Base-by-base conservation (phyloP, 1,140 invertebrate genomes). In the Drosophila hydei region DNA sequence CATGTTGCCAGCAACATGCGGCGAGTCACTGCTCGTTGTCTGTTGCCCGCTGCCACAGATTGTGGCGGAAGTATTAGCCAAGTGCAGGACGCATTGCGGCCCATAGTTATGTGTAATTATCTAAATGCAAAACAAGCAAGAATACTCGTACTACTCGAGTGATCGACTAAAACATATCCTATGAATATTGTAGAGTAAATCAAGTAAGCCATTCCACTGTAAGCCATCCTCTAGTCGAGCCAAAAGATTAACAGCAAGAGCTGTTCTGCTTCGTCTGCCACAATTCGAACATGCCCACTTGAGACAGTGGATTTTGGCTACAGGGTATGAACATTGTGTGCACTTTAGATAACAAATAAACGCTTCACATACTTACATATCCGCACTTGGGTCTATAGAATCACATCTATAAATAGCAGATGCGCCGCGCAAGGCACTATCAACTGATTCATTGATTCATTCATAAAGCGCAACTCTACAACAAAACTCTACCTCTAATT, bases 311-410 rank as follows among this genome's bases (percentile, higher is more conserved):
- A 42, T 6, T 9, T 18, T 21, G 19, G 3, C 43, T 11, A 30
- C 48, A 18, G 48, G 25, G 48, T 18, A 51, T 51, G n/a, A 18
- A 21, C 14, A 40, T 7, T 83, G 75, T 81, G 79, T 75, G 72
- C 67, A 83, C 81, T 88, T 88, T 81, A 85, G 81, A 85, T 85
- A 85, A 81, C 71, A 87, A 72, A 47, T 77, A 85, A 85, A 75
- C 84, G 65, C 73, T 23, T 43, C 47, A 43, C 40, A 60, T 47
- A 59, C 45, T 52, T 72, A 45, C 18, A 58, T 72, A 42, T 50
- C 47, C 33, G 54, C 52, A 45, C 30, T 55, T 48, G 56, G 30
- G 14, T 21, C n/a, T 33, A 30, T 55, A 40, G 75, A 64, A 77
- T 84, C 80, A 87, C 80, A 60, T 54, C 76, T 85, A 85, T 87